These are phyloP conservation scores for Pseudochromis fuscus DNA, from an alignment of 2,797 vertebrate species.

Conservation along the genomic window DNA sequence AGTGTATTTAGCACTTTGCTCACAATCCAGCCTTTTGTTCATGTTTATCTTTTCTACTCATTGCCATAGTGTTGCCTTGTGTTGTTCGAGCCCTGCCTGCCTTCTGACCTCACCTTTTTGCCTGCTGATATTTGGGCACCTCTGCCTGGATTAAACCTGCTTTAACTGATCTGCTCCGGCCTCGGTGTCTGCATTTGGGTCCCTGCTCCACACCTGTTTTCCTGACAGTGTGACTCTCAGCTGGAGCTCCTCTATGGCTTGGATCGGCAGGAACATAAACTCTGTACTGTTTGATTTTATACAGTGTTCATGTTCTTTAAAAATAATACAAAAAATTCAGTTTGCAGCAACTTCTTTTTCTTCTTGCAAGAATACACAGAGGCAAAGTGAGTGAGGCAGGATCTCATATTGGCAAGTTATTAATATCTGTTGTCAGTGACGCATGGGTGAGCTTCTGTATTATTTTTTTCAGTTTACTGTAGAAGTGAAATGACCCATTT, in stretches of 20 bases:
- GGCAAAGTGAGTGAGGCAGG: background rate
- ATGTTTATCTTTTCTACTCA: too few species aligned
- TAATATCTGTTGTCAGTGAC: slow-evolving; percentile 32
- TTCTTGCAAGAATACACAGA: background rate
- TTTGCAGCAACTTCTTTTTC: background rate
- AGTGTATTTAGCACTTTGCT: too few species aligned
- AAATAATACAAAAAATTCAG: background rate
- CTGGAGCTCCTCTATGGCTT: background rate
- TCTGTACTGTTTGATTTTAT: background rate
- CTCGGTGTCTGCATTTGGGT: too few species aligned
- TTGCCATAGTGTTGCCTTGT: too few species aligned
- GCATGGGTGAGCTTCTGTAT: slow-evolving; percentile 11
- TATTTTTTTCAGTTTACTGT: slow-evolving; percentile 8
- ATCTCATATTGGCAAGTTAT: slow-evolving; percentile 32
- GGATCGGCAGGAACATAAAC: background rate
- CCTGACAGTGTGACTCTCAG: background rate
- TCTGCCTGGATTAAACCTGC: too few species aligned
- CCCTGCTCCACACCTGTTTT: too few species aligned
- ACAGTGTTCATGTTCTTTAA: background rate
- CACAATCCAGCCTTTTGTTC: too few species aligned
- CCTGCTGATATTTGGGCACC: too few species aligned
- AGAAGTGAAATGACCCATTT: background rate
- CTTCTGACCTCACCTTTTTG: too few species aligned
- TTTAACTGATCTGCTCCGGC: too few species aligned
- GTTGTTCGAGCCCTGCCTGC: too few species aligned